Conservation (phyloP, 2,113 vertebrate genomes). For the Puffinus mauretanicus region DNA sequence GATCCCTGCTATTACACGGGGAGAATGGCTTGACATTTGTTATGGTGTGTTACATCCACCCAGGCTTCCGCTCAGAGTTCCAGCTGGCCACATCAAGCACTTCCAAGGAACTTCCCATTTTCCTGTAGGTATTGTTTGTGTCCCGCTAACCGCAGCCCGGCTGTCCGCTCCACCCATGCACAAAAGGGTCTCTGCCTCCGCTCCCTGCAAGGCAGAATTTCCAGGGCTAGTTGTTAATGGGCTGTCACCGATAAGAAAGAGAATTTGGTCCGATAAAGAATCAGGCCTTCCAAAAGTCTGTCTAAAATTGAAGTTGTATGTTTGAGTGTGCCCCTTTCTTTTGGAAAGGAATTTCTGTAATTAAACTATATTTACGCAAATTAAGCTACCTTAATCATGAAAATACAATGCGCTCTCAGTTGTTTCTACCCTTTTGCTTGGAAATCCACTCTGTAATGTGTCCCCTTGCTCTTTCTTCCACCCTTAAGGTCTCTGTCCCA, state of each 20-base stretch:
- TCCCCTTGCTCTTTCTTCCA: not conserved
- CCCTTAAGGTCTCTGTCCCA: not conserved
- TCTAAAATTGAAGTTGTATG: not conserved
- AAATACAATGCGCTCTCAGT: not conserved
- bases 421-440: not conserved
- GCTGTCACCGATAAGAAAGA: not conserved
- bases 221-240: not conserved
- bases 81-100: not conserved
- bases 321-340: not conserved
- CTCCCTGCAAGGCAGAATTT: not conserved
- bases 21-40: not conserved
- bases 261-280: not conserved
- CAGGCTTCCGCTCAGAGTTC: not conserved
- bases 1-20: not conserved
- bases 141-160: accelerated
- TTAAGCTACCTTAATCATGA: not conserved
- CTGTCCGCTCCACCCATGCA: not conserved
- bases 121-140: not conserved
- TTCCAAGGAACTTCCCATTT: not conserved
- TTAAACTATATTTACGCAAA: not conserved
- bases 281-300: not conserved
- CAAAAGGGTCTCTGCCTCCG: too few relatives aligned
- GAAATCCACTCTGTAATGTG: not conserved
- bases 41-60: not conserved
- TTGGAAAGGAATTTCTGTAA: not conserved